These are phyloP conservation scores for Trichosurus vulpecula DNA, from an alignment of 2,797 vertebrate species.

Conservation along the genomic window DNA sequence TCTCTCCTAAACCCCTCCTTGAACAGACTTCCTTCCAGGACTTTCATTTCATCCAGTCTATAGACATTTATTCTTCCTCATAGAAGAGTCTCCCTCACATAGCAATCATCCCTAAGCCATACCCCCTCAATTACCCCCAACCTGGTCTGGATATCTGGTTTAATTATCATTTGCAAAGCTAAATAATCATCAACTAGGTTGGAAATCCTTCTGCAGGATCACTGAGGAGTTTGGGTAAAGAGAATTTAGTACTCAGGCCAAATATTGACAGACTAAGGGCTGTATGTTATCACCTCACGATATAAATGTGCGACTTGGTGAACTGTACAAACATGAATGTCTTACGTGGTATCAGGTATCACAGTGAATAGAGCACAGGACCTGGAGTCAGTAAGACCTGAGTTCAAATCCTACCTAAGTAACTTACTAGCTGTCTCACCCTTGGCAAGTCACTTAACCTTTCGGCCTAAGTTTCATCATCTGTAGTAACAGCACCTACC, in stretches of 20 bases:
- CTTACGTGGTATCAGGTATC: not conserved
- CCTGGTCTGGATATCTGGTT: not conserved
- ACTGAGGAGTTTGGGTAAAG: not conserved
- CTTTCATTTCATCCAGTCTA: too few relatives aligned
- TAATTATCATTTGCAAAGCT: not conserved
- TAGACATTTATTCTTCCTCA: not conserved
- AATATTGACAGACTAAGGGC: not conserved
- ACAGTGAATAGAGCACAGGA: not conserved
- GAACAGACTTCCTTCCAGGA: too few relatives aligned
- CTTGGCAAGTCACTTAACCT: too few relatives aligned
- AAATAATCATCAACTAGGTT: not conserved
- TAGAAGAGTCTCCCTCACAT: not conserved
- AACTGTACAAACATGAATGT: not conserved
- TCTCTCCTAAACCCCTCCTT: too few relatives aligned
- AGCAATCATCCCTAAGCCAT: not conserved
- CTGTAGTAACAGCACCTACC: too few relatives aligned
- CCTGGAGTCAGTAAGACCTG: too few relatives aligned
- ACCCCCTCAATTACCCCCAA: not conserved
- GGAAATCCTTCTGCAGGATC: not conserved
- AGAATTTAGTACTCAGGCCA: not conserved
- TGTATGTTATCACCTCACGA: not conserved
- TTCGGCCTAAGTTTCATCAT: too few relatives aligned
- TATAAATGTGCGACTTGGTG: not conserved
- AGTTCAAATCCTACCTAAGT: too few relatives aligned
- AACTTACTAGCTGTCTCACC: too few relatives aligned